A percentile compares a stretch with the other conserved stretches of the same genome.
These are phyloP conservation scores for Chrysolina haemoptera DNA, from an alignment of 2,888 invertebrate species.

Conservation along the genomic window DNA sequence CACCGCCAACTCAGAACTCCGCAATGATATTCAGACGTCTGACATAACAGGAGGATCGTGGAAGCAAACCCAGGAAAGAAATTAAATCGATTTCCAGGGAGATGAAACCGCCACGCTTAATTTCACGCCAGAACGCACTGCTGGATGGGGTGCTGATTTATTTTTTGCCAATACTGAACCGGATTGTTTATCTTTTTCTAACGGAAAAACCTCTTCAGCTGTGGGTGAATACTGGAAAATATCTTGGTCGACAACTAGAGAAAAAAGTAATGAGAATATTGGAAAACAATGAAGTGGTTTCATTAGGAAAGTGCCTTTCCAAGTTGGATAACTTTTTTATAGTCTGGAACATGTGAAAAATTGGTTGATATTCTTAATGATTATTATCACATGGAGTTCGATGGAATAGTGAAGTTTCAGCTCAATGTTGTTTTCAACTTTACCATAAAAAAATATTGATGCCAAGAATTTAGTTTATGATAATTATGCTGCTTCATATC, in stretches of 20 bases:
- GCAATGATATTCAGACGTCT: conserved; percentile 30
- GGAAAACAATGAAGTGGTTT: too few species aligned
- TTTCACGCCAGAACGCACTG: conserved; percentile 36
- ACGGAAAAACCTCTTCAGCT: background rate
- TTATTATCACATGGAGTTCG: background rate
- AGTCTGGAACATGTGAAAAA: too few species aligned
- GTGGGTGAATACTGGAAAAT: background rate
- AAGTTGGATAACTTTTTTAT: too few species aligned
- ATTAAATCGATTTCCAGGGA: conserved; percentile 34
- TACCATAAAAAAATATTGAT: background rate
- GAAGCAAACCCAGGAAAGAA: conserved; percentile 33
- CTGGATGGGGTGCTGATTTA: conserved; percentile 38
- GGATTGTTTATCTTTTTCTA: background rate
- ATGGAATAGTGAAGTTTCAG: background rate
- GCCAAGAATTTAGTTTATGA: too few species aligned
- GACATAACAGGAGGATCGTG: conserved; percentile 27
- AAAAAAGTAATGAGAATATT: background rate
- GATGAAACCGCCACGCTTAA: conserved; percentile 36
- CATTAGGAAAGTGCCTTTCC: too few species aligned
- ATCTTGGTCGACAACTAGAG: background rate
- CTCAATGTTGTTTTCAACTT: background rate
- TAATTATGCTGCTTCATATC: too few species aligned
- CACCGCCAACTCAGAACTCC: background rate
- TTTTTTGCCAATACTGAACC: conserved; percentile 25
- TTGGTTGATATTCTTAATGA: too few species aligned